Conservation (phyloP, 2,888 invertebrate species). For the Eupithecia vulgata region DNA sequence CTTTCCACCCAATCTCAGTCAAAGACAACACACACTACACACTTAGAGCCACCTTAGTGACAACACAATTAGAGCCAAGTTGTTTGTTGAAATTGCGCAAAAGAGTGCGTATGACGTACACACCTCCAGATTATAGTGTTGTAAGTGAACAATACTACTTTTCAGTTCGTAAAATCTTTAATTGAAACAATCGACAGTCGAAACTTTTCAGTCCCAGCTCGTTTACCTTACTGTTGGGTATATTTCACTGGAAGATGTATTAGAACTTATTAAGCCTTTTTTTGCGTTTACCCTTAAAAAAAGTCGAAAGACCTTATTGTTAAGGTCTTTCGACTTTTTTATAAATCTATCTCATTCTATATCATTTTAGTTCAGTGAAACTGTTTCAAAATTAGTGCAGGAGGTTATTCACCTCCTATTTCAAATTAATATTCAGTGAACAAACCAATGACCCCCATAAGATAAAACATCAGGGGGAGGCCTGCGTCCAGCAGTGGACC, state of each 20-base stretch:
- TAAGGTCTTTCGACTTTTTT: too few relatives aligned
- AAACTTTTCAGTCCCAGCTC: neutral
- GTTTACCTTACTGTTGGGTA: neutral
- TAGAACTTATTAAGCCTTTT: neutral
- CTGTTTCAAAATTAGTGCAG: too few relatives aligned
- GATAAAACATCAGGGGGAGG: too few relatives aligned
- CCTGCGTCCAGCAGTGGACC: too few relatives aligned
- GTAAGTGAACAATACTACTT: slow-evolving; percentile 26
- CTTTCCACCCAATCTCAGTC: slow-evolving; percentile 76
- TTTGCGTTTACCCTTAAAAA: too few relatives aligned
- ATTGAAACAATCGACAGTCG: neutral
- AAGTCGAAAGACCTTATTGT: too few relatives aligned
- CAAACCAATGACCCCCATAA: too few relatives aligned
- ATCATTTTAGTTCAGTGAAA: too few relatives aligned
- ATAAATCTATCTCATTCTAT: too few relatives aligned
- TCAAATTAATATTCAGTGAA: too few relatives aligned
- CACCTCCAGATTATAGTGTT: slow-evolving; percentile 39
- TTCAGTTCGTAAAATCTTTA: neutral
- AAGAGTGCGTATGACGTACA: slow-evolving; percentile 68
- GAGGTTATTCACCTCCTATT: too few relatives aligned
- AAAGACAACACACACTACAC: too few relatives aligned
- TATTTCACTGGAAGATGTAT: neutral
- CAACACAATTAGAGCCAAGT: slow-evolving; percentile 78
- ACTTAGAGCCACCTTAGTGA: slow-evolving; percentile 77
- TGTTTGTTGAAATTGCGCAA: slow-evolving; percentile 72